Evolutionary conservation across 2,888 invertebrate species (phyloP).

Genomic region (Actias luna): DNA sequence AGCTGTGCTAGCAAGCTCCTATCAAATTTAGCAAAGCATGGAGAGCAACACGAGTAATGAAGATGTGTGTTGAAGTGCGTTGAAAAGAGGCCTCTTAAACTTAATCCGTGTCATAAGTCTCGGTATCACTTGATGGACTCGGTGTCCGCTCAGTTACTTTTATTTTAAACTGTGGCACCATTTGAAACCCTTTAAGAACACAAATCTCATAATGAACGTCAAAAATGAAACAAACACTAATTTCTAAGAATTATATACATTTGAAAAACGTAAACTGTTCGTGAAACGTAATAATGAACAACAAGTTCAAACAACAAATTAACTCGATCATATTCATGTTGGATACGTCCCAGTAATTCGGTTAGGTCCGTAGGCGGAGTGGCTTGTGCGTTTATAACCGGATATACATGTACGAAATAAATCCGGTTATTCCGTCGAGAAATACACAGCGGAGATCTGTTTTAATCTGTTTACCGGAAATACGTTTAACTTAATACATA

Average conservation of each 20-base stretch:
- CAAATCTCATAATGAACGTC: too few relatives aligned
- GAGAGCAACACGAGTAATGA: too few relatives aligned
- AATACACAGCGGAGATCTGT: not conserved
- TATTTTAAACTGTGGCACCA: too few relatives aligned
- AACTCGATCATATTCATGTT: conserved; percentile 6
- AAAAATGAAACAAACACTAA: not conserved
- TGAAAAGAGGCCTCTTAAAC: too few relatives aligned
- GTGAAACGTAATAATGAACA: conserved; percentile 8
- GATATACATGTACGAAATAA: conserved; percentile 5
- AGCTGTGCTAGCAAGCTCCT: too few relatives aligned
- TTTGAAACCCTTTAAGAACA: too few relatives aligned
- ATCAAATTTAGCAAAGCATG: too few relatives aligned
- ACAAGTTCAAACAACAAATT: conserved; percentile 8
- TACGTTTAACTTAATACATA: not conserved
- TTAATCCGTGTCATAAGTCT: too few relatives aligned
- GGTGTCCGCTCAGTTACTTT: too few relatives aligned
- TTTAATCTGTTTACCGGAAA: not conserved
- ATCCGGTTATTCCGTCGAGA: not conserved
- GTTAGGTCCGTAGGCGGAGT: not conserved
- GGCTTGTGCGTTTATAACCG: conserved; percentile 1
- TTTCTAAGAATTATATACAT: not conserved
- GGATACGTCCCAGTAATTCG: not conserved
- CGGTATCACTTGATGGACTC: too few relatives aligned
- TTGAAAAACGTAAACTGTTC: not conserved
- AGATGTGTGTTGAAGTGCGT: too few relatives aligned